phyloP scores from a whole-genome alignment of 2,888 invertebrate species.

The Hirtodrosophila duncani region DNA sequence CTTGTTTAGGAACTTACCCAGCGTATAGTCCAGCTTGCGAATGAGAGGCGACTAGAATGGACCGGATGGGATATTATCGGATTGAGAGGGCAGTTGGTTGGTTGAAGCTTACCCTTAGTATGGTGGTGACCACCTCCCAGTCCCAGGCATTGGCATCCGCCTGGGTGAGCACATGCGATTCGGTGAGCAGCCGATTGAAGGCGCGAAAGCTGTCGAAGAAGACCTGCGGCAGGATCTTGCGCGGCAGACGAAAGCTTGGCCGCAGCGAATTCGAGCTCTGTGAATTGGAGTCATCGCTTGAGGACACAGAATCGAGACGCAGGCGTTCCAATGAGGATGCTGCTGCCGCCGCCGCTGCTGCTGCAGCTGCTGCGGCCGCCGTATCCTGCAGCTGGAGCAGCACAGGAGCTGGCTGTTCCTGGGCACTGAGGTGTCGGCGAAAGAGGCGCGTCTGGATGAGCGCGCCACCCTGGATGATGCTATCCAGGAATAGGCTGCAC shows the following conservation, averaged over 20 bases:
- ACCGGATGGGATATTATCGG: background rate
- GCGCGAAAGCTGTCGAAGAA: constrained; percentile 80
- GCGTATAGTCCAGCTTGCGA: constrained; percentile 83
- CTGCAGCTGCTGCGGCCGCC: constrained; percentile 28
- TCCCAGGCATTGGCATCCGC: constrained; percentile 93
- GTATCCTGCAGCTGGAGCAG: constrained; percentile 47
- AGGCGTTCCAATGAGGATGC: constrained; percentile 72
- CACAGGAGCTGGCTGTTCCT: constrained; percentile 51
- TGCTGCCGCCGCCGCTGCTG: constrained; percentile 1
- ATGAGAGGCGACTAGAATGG: constrained; percentile 78
- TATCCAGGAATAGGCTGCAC: constrained; percentile 89
- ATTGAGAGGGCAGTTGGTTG: background rate
- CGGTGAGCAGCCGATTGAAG: constrained; percentile 85
- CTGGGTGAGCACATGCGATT: constrained; percentile 88
- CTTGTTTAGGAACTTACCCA: constrained; percentile 79
- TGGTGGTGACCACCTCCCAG: constrained; percentile 92
- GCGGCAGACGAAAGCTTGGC: constrained; percentile 75
- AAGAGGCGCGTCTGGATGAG: constrained; percentile 77
- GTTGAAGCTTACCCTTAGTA: constrained; percentile 83
- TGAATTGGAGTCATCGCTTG: constrained; percentile 77
- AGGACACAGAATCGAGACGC: constrained; percentile 79
- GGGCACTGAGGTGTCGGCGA: constrained; percentile 76
- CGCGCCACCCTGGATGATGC: constrained; percentile 83
- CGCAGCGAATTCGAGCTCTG: constrained; percentile 72
- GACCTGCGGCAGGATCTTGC: constrained; percentile 78